Conservation (phyloP, 2,888 invertebrate genomes). For the Euproctis similis region DNA sequence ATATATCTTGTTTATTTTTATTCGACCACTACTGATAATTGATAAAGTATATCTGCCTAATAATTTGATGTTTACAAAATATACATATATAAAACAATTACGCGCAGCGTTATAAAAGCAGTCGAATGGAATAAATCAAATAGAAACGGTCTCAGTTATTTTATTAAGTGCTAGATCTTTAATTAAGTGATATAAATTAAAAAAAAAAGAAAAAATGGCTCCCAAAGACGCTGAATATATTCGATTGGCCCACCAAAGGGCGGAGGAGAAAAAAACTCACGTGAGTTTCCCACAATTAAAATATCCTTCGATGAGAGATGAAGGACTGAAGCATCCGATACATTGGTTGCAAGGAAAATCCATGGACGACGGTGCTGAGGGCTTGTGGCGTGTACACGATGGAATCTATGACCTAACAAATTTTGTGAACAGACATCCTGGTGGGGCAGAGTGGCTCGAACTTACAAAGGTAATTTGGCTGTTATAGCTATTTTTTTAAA, state of each 20-base stretch:
- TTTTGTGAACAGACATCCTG: constrained; percentile 89
- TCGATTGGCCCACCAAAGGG: constrained; percentile 38
- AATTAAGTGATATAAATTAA: too few species aligned
- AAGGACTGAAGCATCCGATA: constrained; percentile 53
- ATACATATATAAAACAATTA: too few species aligned
- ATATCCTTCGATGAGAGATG: constrained; percentile 68
- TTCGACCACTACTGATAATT: too few species aligned
- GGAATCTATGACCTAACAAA: constrained; percentile 88
- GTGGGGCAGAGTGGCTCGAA: constrained; percentile 85
- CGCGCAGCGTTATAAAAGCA: too few species aligned
- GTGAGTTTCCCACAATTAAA: constrained; percentile 72
- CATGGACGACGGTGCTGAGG: constrained; percentile 82
- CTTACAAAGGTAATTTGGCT: constrained; percentile 77
- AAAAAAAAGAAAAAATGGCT: too few species aligned
- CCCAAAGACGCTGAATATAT: constrained; percentile 40
- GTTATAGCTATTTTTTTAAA: background rate
- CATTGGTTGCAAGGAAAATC: constrained; percentile 80
- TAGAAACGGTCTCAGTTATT: too few species aligned
- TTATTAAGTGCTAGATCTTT: too few species aligned
- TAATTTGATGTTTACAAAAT: too few species aligned
- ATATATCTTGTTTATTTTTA: too few species aligned
- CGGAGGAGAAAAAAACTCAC: constrained; percentile 51
- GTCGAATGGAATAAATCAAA: too few species aligned
- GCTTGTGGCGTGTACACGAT: constrained; percentile 86
- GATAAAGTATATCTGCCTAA: too few species aligned